These are phyloP conservation scores for Pinna nobilis DNA, from an alignment of 1,140 invertebrate species.

Conservation along the genomic window DNA sequence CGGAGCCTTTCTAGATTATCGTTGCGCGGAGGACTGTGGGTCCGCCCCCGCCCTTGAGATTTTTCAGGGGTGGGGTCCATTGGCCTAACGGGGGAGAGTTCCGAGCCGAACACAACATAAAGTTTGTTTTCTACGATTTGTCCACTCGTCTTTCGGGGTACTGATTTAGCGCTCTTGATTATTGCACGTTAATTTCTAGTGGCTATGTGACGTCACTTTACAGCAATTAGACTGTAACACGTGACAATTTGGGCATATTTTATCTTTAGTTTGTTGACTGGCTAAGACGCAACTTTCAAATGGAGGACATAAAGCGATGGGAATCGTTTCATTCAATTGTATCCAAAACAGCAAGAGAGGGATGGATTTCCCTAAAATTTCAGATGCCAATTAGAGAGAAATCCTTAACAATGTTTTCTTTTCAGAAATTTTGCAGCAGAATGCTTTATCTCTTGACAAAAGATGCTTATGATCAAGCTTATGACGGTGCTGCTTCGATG, in stretches of 20 bases:
- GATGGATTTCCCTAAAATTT: not conserved
- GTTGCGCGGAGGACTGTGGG: too few species aligned
- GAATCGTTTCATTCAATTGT: too few species aligned
- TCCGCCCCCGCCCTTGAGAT: too few species aligned
- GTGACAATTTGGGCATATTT: not conserved
- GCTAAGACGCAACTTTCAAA: not conserved
- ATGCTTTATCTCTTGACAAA: not conserved
- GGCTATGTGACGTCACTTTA: not conserved
- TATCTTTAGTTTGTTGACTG: not conserved
- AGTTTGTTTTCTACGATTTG: too few species aligned
- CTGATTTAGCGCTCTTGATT: too few species aligned
- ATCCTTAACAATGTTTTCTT: not conserved
- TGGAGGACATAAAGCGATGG: not conserved
- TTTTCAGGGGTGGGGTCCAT: too few species aligned
- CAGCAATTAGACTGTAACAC: not conserved
- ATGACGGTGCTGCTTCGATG: conserved; percentile 7
- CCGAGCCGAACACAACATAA: too few species aligned
- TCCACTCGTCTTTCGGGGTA: too few species aligned
- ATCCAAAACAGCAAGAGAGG: too few species aligned
- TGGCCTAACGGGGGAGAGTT: too few species aligned
- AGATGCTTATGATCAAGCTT: not conserved
- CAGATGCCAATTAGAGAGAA: not conserved
- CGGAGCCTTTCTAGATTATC: too few species aligned
- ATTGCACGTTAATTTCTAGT: too few species aligned
- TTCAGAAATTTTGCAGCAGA: not conserved